phyloP scores from a whole-genome alignment of 2,888 invertebrate species.

The Cephus rjabovi region DNA sequence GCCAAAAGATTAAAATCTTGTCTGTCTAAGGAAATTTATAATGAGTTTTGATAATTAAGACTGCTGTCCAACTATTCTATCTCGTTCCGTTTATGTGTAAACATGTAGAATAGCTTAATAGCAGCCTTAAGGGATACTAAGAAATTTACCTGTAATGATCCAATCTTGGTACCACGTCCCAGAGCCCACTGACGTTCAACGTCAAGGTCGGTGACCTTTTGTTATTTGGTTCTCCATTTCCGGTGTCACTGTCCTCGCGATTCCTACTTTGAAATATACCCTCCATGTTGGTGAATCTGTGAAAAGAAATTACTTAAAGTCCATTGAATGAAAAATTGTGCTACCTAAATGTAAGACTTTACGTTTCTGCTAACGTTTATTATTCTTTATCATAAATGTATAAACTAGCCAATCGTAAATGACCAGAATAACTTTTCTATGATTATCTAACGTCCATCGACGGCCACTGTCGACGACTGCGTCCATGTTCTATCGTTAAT shows the following conservation, averaged over 20 bases:
- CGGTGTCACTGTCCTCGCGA: conserved; percentile 48
- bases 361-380: neutral
- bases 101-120: too few relatives aligned
- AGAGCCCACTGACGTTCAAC: conserved; percentile 60
- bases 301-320: conserved; percentile 14
- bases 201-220: conserved; percentile 58
- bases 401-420: neutral
- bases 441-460: neutral
- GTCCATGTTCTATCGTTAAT: neutral
- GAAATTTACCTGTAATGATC: conserved; percentile 59
- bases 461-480: neutral
- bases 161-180: conserved; percentile 62
- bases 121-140: neutral
- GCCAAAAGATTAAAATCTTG: neutral
- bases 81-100: too few relatives aligned
- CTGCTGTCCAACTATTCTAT: too few relatives aligned
- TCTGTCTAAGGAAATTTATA: neutral
- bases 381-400: neutral
- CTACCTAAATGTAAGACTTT: neutral
- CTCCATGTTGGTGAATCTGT: conserved; percentile 53
- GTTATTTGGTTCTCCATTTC: conserved; percentile 43
- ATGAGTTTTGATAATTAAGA: neutral
- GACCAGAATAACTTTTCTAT: neutral
- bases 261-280: conserved; percentile 48
- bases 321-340: neutral